phyloP scores from a whole-genome alignment of 1,140 invertebrate genomes.

The Harpegnathos saltator region DNA sequence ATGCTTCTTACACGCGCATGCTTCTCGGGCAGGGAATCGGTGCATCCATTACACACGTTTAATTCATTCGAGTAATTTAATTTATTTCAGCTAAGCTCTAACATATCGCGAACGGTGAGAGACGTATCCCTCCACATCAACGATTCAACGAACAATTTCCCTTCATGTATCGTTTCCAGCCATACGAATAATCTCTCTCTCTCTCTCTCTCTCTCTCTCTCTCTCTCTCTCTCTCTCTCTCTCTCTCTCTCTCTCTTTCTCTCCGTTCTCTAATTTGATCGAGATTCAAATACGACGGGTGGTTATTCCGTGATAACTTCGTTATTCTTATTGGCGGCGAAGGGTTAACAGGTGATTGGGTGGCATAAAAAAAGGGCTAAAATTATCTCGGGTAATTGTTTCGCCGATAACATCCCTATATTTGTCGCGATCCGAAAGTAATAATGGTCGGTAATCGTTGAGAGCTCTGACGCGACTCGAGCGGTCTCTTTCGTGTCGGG shows the following conservation, averaged over 20 bases:
- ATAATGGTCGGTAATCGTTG: constrained; percentile 15
- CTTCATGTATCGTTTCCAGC: too few relatives aligned
- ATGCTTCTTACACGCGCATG: neutral
- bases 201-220: too few relatives aligned
- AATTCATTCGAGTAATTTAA: too few relatives aligned
- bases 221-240: too few relatives aligned
- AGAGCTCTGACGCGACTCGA: neutral
- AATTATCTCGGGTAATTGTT: neutral
- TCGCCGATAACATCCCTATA: constrained; percentile 9
- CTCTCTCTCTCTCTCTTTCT: too few relatives aligned
- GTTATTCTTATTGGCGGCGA: neutral
- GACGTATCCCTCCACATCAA: too few relatives aligned
- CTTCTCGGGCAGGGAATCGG: too few relatives aligned
- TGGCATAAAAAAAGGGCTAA: neutral
- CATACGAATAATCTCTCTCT: too few relatives aligned
- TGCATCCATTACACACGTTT: too few relatives aligned
- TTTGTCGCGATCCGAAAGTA: constrained; percentile 12
- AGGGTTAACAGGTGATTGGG: constrained; percentile 1
- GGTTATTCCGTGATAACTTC: constrained; percentile 1
- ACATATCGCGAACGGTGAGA: neutral
- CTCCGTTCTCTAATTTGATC: neutral
- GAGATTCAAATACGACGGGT: neutral
- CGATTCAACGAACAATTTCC: too few relatives aligned
- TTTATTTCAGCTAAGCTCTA: neutral
- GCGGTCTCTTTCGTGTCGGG: neutral